Percentiles rank a stretch among this genome's conserved stretches.
phyloP scores from a whole-genome alignment of 2,113 vertebrate genomes.

The Gallinago jamesoni region DNA sequence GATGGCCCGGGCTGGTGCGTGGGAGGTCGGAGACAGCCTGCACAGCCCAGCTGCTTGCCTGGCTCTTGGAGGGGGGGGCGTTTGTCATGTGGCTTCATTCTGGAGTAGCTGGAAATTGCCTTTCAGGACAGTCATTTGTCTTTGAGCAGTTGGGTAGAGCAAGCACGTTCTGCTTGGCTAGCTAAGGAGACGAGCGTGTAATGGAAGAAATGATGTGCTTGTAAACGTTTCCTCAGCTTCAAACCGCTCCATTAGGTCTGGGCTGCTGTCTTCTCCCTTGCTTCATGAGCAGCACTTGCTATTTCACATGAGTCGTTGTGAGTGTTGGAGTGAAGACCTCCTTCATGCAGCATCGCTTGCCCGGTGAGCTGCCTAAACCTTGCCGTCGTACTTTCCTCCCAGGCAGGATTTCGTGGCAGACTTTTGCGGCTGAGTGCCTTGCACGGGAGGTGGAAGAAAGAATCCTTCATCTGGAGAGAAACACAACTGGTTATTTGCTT shows the following conservation, averaged over 20 bases:
- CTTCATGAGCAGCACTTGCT: not conserved
- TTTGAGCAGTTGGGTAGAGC: not conserved
- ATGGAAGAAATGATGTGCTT: slow-evolving; percentile 36
- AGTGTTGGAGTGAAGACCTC: not conserved
- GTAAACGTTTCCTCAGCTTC: not conserved
- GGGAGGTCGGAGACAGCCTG: not conserved
- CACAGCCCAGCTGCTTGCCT: not conserved
- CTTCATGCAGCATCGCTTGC: not conserved
- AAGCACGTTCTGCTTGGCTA: not conserved
- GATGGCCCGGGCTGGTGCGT: not conserved
- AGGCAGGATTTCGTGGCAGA: not conserved
- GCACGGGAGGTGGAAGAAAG: not conserved
- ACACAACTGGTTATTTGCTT: not conserved
- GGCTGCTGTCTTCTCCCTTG: not conserved
- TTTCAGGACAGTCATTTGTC: not conserved
- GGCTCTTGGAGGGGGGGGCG: not conserved
- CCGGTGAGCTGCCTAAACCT: not conserved
- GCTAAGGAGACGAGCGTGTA: not conserved
- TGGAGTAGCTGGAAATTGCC: not conserved
- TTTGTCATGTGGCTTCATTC: slow-evolving; percentile 24
- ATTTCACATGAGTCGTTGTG: accelerated
- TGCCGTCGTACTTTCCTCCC: not conserved
- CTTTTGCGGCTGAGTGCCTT: not conserved
- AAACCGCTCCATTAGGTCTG: not conserved
- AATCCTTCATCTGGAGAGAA: not conserved